These are phyloP conservation scores for Thaumetopoea pityocampa DNA, from an alignment of 1,140 invertebrate genomes.

Conservation along the genomic window DNA sequence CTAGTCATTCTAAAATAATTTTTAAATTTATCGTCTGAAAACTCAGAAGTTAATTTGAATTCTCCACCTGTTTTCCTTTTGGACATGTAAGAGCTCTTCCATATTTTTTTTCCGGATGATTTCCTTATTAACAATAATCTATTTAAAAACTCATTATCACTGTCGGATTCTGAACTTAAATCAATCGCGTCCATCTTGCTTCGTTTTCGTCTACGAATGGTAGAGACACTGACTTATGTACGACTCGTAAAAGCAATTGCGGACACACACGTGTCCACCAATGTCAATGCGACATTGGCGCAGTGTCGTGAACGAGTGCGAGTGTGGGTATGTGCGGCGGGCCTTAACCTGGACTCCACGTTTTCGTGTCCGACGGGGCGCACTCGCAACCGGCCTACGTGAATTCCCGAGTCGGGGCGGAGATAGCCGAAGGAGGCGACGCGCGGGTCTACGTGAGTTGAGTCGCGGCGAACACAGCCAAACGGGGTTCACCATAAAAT, in stretches of 20 bases:
- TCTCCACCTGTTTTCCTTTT: no score
- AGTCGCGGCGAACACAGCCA: no score
- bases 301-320: constrained; percentile 11
- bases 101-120: constrained; percentile 2
- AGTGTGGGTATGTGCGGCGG: constrained; percentile 7
- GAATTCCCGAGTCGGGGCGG: no score
- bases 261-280: constrained; percentile 3
- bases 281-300: constrained; percentile 5
- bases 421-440: no score
- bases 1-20: not conserved
- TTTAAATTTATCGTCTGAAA: no score
- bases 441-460: no score
- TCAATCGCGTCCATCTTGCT: constrained; percentile 4
- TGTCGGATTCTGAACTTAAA: constrained; percentile 5
- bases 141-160: constrained; percentile 12
- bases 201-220: constrained; percentile 13
- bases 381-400: no score
- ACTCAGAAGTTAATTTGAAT: no score
- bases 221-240: constrained; percentile 9
- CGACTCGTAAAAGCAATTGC: not conserved
- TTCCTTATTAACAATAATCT: constrained; percentile 2
- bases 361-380: no score
- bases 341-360: no score
- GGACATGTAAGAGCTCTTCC: not conserved
- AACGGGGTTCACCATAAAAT: no score